Evolutionary conservation across 2,113 vertebrate species (phyloP), one percentile per base, ranked within the genome.

Genomic region (Tyrannus savana): DNA sequence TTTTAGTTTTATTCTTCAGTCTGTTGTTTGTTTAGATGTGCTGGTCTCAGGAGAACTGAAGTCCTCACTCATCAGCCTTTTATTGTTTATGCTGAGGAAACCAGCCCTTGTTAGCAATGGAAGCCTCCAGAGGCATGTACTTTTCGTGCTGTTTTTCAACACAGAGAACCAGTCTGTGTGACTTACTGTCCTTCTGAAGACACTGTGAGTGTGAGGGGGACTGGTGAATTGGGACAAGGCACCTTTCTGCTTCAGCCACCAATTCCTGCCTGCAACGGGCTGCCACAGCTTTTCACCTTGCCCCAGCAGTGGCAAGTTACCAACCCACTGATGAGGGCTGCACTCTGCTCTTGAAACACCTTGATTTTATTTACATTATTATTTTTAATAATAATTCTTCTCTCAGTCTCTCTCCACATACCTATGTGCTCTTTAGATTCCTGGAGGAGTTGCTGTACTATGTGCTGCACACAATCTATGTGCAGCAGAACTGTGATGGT

Each of bases 31-130:
- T 90, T 93, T 95, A 80, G 82, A 84, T 59, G 76, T 9, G 3
- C 3, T 19, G 49, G 52, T 95, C 82, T 92, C 72, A 0, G 56
- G 79, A 77, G 92, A 90, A 16, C 64, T 49, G 25, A 93, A 93
- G 75, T 84, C 82, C 79, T 93, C 90, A 67, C 79, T 97, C 75
- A 73, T 90, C 93, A 94, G 83, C 47, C 72, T 74, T 71, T 89
- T 86, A 73, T 93, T 96, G 93, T 95, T 87, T 84, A 47, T 74
- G 64, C 90, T 86, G 79, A 80, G 90, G 78, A 93, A 95, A 95
- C 82, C 56, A 94, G 76, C 52, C 55, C 85, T 84, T 71, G 79
- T 88, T 83, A 90, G 47, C 79, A 80, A 85, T 35, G 72, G 56
- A 90, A 95, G 27, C 63, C 75, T 94, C 93, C 33, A 91, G 93